These are phyloP conservation scores for Vanessa atalanta DNA, from an alignment of 1,140 invertebrate genomes.

Conservation along the genomic window DNA sequence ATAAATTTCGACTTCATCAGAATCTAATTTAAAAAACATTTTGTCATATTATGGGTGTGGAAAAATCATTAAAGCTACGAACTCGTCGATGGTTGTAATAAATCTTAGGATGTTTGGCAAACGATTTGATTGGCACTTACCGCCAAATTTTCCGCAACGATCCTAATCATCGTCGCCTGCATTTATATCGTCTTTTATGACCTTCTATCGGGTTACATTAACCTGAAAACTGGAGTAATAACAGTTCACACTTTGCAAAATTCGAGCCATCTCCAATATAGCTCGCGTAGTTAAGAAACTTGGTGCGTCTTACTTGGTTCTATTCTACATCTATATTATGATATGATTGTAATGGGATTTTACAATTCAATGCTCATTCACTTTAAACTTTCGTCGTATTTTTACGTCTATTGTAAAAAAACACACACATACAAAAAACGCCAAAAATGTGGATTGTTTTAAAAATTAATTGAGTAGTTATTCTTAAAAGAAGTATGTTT, in stretches of 20 bases:
- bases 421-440: no score
- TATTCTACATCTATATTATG: no score
- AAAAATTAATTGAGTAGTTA: no score
- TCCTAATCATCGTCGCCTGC: conserved; percentile 4
- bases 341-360: no score
- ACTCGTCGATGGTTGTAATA: conserved; percentile 37
- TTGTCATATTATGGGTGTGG: conserved; percentile 29
- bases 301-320: no score
- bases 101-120: conserved; percentile 23
- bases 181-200: conserved; percentile 16
- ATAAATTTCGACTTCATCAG: conserved; percentile 31
- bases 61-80: conserved; percentile 38
- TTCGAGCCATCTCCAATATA: no score
- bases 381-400: no score
- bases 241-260: not conserved
- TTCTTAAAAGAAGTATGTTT: no score
- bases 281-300: no score
- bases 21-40: conserved; percentile 44
- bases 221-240: not conserved
- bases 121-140: conserved; percentile 37
- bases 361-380: no score
- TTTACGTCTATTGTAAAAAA: no score
- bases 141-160: conserved; percentile 32
- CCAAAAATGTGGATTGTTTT: no score
- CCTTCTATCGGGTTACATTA: not conserved